A percentile compares a stretch with the other conserved stretches of the same genome.
These are phyloP conservation scores for Astyanax mexicanus DNA, from an alignment of 2,797 vertebrate genomes.

Conservation along the genomic window DNA sequence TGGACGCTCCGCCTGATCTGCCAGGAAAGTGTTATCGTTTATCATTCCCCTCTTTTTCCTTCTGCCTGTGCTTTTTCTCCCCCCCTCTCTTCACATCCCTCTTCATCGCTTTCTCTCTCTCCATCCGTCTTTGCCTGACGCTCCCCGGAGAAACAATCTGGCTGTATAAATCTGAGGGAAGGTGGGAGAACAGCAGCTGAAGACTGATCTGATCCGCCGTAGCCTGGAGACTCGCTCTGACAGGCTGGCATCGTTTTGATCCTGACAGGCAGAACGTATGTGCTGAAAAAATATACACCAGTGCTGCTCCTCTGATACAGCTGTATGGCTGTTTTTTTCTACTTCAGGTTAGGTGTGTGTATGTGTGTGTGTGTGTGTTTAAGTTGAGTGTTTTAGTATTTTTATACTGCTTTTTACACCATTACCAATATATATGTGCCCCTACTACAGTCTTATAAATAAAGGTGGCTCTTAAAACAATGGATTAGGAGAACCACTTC, in stretches of 20 bases:
- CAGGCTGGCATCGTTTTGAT: background rate
- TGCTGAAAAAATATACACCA: background rate
- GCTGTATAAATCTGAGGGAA: background rate
- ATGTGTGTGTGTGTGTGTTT: background rate
- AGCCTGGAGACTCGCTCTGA: background rate
- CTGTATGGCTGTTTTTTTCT: background rate
- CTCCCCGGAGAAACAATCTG: background rate
- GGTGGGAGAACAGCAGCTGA: background rate
- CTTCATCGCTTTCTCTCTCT: background rate
- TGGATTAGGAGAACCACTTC: too few species aligned
- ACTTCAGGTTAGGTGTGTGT: background rate
- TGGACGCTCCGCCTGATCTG: constrained; percentile 54
- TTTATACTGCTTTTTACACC: too few species aligned
- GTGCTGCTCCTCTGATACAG: background rate
- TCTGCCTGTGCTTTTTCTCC: background rate
- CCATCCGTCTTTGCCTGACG: background rate
- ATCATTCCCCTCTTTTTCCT: constrained; percentile 18
- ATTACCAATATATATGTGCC: too few species aligned
- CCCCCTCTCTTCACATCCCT: background rate
- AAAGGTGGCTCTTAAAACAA: too few species aligned
- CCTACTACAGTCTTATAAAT: too few species aligned
- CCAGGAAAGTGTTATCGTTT: constrained; percentile 28
- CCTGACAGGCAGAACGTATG: background rate
- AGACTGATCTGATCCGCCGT: background rate
- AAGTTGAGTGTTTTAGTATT: too few species aligned